Base-by-base conservation (phyloP, 2,888 invertebrate species). In the Nebria salina region DNA sequence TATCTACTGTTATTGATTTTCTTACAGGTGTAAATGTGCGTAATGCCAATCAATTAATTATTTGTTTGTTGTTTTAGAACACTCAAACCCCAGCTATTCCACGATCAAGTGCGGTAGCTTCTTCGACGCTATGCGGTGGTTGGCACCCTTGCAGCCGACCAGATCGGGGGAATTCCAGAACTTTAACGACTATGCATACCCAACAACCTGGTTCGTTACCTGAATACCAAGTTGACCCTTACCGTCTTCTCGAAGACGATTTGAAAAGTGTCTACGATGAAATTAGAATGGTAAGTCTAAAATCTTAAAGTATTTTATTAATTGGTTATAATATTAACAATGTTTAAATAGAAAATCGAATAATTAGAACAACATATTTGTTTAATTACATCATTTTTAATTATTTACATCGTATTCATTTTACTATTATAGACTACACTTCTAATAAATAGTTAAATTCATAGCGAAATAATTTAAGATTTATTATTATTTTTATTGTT, bases 191-290 rank as follows among this genome's bases (percentile, higher is more conserved):
- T 72, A 94, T 95, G 89, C 93, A 94, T 88, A 95, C 95, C 85
- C 93, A 93, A 84, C 94, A 95, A 88, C 95, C 95, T 15, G 95
- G 95, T 85, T 94, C 95, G 25, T 91, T 95, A 85, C 93, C 95
- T 81, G 95, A 95, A 87, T 93, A 94, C 87, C 94, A 95, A 90
- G 92, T 96, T 85, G 96, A 97, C 90, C 97, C 97, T 83, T 97
- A 96, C 88, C 93, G 94, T 85, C 91, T 97, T 83, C 91, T 96
- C 83, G 95, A 96, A 86, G 95, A 96, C 86, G 97, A 98, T 88
- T 93, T 98, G 83, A 94, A 95, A 88, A 94, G 94, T 85, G 93
- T 97, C 86, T 96, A 96, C 88, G 93, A 94, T 86, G 95, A 96
- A 88, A 96, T 97, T 87, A 92, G 95, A 93, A 91, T 94, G 91